Percentiles rank a stretch among this genome's conserved stretches.
Conservation (phyloP, 2,797 vertebrate genomes). For the Karalla daura region DNA sequence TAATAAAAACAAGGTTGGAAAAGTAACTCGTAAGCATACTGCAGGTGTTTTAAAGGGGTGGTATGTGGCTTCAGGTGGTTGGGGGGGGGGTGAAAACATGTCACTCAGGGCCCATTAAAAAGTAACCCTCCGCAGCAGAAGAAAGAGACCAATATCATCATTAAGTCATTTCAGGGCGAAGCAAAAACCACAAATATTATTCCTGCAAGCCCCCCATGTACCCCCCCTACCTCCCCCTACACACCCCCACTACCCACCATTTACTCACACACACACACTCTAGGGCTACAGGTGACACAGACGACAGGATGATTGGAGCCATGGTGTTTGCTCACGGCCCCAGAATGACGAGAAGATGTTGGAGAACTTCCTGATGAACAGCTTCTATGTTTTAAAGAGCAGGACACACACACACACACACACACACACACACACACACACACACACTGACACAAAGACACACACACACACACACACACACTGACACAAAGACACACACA, state of each 20-base stretch:
- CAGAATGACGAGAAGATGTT: constrained; percentile 58
- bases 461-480: too few species aligned
- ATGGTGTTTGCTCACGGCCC: constrained; percentile 65
- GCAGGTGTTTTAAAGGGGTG: constrained; percentile 4
- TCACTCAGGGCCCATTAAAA: constrained; percentile 82
- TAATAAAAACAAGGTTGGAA: too few species aligned
- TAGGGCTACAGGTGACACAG: constrained; percentile 66
- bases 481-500: too few species aligned
- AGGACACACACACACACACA: constrained; percentile 4
- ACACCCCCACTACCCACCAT: constrained; percentile 31
- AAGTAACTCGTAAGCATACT: constrained; percentile 23
- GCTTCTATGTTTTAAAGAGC: constrained; percentile 21
- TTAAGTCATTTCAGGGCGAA: constrained; percentile 80
- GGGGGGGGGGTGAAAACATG: constrained; percentile 72
- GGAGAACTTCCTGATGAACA: constrained; percentile 35
- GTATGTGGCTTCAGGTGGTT: too few species aligned
- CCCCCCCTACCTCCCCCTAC: constrained; percentile 9
- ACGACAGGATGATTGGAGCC: constrained; percentile 73
- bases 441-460: too few species aligned
- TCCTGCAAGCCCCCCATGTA: constrained; percentile 63
- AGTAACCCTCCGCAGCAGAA: constrained; percentile 76
- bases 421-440: background rate
- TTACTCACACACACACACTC: constrained; percentile 50
- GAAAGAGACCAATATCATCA: constrained; percentile 81
- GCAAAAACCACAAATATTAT: constrained; percentile 84